phyloP scores from a whole-genome alignment of 2,113 vertebrate genomes.

The Eidolon helvum region DNA sequence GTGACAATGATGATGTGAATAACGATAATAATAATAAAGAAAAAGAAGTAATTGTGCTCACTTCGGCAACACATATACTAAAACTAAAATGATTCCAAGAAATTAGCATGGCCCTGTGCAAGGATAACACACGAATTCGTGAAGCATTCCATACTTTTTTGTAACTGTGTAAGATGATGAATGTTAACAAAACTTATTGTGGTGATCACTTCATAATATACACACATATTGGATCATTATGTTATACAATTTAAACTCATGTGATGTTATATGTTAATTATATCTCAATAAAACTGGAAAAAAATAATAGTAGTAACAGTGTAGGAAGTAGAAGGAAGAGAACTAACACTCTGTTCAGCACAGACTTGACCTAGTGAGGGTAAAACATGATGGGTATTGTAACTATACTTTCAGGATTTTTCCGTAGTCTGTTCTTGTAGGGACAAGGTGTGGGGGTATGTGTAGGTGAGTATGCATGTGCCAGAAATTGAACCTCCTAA shows the following conservation, averaged over 20 bases:
- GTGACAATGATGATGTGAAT: fast-evolving
- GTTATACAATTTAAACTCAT: neutral
- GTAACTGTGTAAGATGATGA: neutral
- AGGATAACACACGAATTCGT: neutral
- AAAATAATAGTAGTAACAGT: neutral
- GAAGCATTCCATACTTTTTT: neutral
- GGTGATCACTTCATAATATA: neutral
- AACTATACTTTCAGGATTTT: neutral
- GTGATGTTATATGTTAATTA: neutral
- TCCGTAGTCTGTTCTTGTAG: neutral
- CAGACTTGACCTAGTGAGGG: neutral
- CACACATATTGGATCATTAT: neutral
- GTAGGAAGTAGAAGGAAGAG: neutral
- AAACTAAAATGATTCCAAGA: neutral
- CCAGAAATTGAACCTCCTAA: neutral
- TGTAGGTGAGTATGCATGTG: too few species aligned
- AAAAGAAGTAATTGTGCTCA: neutral
- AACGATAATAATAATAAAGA: neutral
- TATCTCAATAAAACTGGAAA: neutral
- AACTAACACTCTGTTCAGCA: neutral
- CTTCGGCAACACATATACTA: neutral
- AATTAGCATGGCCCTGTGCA: neutral
- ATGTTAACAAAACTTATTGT: neutral
- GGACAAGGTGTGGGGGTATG: neutral
- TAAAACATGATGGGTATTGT: neutral